Conservation (phyloP, 2,888 invertebrate species). For the Amblyjoppa proteus region DNA sequence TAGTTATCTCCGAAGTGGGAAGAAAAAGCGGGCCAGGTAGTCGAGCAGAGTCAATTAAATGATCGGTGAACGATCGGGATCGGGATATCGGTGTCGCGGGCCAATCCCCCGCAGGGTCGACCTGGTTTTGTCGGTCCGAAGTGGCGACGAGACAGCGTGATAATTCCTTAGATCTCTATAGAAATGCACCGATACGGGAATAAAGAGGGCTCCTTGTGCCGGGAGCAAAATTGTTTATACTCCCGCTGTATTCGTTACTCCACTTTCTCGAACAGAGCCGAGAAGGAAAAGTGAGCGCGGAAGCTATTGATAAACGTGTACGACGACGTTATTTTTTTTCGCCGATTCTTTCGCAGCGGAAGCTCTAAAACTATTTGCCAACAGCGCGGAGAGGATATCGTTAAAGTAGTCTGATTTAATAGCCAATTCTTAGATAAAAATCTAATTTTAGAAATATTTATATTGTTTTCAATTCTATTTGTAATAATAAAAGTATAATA, state of each 20-base stretch:
- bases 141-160: slow-evolving; percentile 3
- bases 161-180: slow-evolving; percentile 28
- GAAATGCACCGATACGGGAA: slow-evolving; percentile 11
- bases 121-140: slow-evolving; percentile 38
- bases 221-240: slow-evolving; percentile 26
- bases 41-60: slow-evolving; percentile 1
- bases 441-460: too few relatives aligned
- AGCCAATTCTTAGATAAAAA: too few relatives aligned
- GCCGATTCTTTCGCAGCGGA: slow-evolving; percentile 1
- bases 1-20: neutral
- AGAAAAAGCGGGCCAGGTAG: slow-evolving; percentile 6
- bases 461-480: neutral
- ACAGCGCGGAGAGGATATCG: neutral
- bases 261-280: slow-evolving; percentile 47
- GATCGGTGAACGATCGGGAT: slow-evolving; percentile 18
- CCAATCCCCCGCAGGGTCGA: slow-evolving; percentile 29
- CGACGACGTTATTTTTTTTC: slow-evolving; percentile 32
- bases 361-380: slow-evolving; percentile 23
- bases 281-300: slow-evolving; percentile 2
- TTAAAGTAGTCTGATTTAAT: neutral
- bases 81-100: slow-evolving; percentile 37
- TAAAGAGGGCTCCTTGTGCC: neutral
- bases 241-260: slow-evolving; percentile 31
- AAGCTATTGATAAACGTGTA: neutral
- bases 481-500: neutral